Conservation (phyloP, 1,140 invertebrate species). For the Phymastichus coffea region DNA sequence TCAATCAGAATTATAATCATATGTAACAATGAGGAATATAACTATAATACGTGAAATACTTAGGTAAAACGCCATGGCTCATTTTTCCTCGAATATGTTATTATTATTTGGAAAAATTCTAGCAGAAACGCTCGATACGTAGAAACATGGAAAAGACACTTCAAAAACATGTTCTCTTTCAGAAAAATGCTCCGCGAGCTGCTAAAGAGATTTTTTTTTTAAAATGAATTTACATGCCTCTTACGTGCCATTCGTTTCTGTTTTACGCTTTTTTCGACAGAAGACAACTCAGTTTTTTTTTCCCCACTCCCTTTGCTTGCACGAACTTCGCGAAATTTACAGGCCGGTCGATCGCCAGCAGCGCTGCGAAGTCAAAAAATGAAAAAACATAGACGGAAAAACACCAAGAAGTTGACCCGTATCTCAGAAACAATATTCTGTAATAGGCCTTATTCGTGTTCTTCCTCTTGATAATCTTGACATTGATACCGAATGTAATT, state of each 20-base stretch:
- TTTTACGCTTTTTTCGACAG: constrained; percentile 14
- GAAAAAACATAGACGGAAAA: too few relatives aligned
- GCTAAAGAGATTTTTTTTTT: too few relatives aligned
- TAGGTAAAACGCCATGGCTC: constrained; percentile 6
- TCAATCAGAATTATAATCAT: constrained; percentile 12
- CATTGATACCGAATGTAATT: too few relatives aligned
- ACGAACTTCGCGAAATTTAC: constrained; percentile 23
- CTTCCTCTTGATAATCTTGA: too few relatives aligned
- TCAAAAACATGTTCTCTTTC: too few relatives aligned
- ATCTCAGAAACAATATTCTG: too few relatives aligned
- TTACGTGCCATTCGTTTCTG: neutral
- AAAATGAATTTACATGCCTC: constrained; percentile 12
- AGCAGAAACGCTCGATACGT: constrained; percentile 8
- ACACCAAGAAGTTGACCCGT: too few relatives aligned
- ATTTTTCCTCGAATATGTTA: too few relatives aligned
- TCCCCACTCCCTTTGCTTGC: too few relatives aligned
- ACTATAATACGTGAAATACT: constrained; percentile 7
- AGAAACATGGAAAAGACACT: constrained; percentile 12
- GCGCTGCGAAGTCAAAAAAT: neutral
- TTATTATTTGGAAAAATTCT: constrained; percentile 18
- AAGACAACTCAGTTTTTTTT: constrained; percentile 12
- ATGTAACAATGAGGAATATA: constrained; percentile 9
- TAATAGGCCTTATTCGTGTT: too few relatives aligned
- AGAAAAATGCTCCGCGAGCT: too few relatives aligned
- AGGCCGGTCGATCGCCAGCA: constrained; percentile 19